Base-by-base conservation (phyloP, 2,113 vertebrate genomes). In the Mungos mungo region DNA sequence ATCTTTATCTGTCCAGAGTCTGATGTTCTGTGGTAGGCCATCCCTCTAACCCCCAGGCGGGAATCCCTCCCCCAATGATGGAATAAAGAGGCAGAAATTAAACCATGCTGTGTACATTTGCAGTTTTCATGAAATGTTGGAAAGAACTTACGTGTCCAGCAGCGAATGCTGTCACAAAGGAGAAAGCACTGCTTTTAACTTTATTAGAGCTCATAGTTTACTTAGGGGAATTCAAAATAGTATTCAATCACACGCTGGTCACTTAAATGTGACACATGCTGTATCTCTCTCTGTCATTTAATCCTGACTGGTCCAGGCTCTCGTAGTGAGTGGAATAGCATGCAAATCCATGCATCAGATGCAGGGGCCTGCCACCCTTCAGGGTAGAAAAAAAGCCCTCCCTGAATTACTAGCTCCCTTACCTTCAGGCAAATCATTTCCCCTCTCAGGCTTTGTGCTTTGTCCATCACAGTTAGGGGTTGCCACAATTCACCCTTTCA, bases 261-360 rank as follows among this genome's bases (percentile, higher is more conserved):
- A 29, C 29, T 80, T 69, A 18, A 25, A 60, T 54, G 29, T 63
- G 38, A 66, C 12, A 1, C 12, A 72, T 12, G n/a, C 45, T 50
- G 7, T 33, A 6, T 25, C 66, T 35, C 16, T 21, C 0, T 31
- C 27, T 65, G 10, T 83, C 31, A 5, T 35, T n/a, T 35, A 13
- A 29, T 38, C 41, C 31, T 29, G 14, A 52, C 33, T 77, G 84
- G 15, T 3, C 19, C 21, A 31, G 88, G 27, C 10, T 29, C 74
- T 82, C 0, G 0, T 1, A 9, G 35, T 12, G 31, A 60, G 18
- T 29, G 13, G n/a, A 45, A 35, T 11, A 31, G 4, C 3, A 6
- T 0, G 23, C 77, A 14, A 88, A 31, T 14, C 15, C 11, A 2
- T 3, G 15, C 8, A 1, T 21, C 15, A 60, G 95, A 65, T 0